Conservation (phyloP, 1,140 invertebrate genomes). For the Drosophila nebulosa region DNA sequence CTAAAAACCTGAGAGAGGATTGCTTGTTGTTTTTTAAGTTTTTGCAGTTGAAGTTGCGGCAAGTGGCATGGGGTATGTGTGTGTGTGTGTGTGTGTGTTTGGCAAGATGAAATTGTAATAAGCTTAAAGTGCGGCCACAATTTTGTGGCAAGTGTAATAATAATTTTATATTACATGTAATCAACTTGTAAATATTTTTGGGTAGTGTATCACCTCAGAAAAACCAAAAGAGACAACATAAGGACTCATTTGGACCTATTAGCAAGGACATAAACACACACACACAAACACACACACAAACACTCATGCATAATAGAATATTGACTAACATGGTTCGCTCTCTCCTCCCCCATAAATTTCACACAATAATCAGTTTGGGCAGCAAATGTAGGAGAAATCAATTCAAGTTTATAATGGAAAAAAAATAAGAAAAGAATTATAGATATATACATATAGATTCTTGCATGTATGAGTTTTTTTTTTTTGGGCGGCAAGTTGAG, state of each 20-base stretch:
- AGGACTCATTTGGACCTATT: too few species aligned
- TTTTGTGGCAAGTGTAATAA: not conserved
- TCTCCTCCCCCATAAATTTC: not conserved
- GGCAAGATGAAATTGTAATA: not conserved
- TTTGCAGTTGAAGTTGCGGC: not conserved
- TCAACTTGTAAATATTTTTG: too few species aligned
- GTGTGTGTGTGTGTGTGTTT: not conserved
- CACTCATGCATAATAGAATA: not conserved
- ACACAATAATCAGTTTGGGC: not conserved
- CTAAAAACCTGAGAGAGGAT: not conserved
- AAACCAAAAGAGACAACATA: too few species aligned
- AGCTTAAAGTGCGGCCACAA: not conserved
- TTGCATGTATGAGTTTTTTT: not conserved
- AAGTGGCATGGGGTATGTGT: too few species aligned
- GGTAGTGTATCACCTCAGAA: too few species aligned
- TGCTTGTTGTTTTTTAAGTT: not conserved
- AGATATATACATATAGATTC: not conserved
- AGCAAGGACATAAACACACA: too few species aligned
- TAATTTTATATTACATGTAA: not conserved
- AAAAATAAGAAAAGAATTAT: conserved; percentile 5
- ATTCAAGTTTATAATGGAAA: conserved; percentile 46
- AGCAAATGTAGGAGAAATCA: conserved; percentile 31
- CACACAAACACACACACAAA: not conserved
- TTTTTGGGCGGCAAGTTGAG: not conserved
- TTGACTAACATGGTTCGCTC: not conserved